Conservation (phyloP, 2,888 invertebrate species). For the Meandrusa payeni region DNA sequence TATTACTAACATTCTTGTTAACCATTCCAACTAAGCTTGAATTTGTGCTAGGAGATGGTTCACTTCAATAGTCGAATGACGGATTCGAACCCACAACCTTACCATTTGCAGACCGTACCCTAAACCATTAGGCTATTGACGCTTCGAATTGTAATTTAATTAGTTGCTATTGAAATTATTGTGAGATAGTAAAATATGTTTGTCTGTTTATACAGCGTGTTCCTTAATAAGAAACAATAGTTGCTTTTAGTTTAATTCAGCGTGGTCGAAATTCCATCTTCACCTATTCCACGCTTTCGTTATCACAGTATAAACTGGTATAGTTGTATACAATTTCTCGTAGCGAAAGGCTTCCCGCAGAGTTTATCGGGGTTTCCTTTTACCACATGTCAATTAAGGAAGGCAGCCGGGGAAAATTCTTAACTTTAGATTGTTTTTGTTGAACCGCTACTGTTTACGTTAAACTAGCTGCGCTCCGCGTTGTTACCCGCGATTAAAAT, state of each 20-base stretch:
- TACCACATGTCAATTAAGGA: conserved; percentile 23
- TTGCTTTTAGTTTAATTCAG: conserved; percentile 4
- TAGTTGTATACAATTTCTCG: conserved; percentile 1
- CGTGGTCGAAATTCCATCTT: conserved; percentile 1
- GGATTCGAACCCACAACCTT: too few species aligned
- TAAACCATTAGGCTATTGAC: too few species aligned
- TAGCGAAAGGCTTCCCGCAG: conserved; percentile 10
- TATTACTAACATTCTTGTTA: too few species aligned
- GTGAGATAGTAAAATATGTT: too few species aligned
- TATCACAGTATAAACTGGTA: conserved; percentile 8
- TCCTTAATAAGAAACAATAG: conserved; percentile 12
- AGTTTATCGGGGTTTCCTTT: conserved; percentile 23
- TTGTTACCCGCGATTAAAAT: too few species aligned
- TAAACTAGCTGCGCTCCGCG: too few species aligned
- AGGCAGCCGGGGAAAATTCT: conserved; percentile 9
- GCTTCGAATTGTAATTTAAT: too few species aligned
- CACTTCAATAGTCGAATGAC: too few species aligned
- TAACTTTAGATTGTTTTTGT: conserved; percentile 9
- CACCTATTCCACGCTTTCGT: conserved; percentile 14
- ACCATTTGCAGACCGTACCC: too few species aligned
- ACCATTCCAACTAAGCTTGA: too few species aligned
- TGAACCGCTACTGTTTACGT: conserved; percentile 2
- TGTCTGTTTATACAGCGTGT: conserved; percentile 3
- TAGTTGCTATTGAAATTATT: too few species aligned
- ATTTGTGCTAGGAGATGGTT: background rate